phyloP scores from a whole-genome alignment of 2,113 vertebrate species.

The Balaenoptera acutorostrata region DNA sequence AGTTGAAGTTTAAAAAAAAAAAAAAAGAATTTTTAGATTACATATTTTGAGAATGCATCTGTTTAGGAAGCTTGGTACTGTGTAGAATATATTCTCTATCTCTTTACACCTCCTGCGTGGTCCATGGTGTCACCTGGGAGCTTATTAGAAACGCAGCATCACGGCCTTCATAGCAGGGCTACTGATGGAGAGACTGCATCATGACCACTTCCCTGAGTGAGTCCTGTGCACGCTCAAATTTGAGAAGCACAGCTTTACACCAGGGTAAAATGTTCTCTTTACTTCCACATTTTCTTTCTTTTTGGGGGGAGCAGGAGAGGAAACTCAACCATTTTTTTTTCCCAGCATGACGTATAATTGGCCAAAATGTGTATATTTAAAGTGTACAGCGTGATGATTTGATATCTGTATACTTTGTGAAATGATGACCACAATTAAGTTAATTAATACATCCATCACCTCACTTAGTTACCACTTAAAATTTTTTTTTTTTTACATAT shows the following conservation, averaged over 20 bases:
- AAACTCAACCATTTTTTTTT: neutral
- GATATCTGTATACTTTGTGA: neutral
- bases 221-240: neutral
- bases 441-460: neutral
- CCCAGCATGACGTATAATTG: neutral
- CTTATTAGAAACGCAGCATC: neutral
- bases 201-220: too few species aligned
- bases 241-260: neutral
- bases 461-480: neutral
- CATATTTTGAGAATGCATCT: neutral
- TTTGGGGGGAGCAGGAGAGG: neutral
- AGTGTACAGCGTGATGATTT: neutral
- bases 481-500: neutral
- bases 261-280: neutral
- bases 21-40: neutral
- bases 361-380: neutral
- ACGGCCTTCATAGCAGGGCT: neutral
- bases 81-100: neutral
- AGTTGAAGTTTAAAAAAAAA: slow-evolving; percentile 10
- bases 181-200: neutral
- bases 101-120: neutral
- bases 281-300: neutral
- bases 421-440: neutral
- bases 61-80: neutral
- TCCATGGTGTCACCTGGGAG: neutral